These are phyloP conservation scores for Hypercompe scribonia DNA, from an alignment of 2,888 invertebrate species.

Conservation along the genomic window DNA sequence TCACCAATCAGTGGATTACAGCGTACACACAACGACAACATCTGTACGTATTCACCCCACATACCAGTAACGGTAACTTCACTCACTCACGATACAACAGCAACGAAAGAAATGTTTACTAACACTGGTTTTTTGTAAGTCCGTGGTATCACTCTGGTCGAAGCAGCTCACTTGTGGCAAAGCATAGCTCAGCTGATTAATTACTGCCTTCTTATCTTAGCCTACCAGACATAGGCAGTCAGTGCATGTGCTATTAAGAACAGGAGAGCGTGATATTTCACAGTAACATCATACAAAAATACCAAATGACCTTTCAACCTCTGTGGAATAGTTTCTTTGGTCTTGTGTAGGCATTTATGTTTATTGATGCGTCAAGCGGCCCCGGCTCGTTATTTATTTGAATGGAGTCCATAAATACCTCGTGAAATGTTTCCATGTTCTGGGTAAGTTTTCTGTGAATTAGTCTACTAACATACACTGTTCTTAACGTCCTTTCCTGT, in stretches of 20 bases:
- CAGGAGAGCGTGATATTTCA: constrained; percentile 22
- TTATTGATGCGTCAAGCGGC: constrained; percentile 49
- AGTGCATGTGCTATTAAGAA: constrained; percentile 3
- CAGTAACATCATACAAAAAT: constrained; percentile 36
- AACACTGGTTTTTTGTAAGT: background rate
- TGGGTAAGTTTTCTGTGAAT: background rate
- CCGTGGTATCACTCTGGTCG: too few relatives aligned
- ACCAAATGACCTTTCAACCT: constrained; percentile 48
- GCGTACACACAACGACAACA: too few relatives aligned
- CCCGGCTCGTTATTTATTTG: constrained; percentile 49
- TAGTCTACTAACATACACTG: background rate
- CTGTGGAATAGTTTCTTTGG: constrained; percentile 35
- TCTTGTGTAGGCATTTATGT: constrained; percentile 48
- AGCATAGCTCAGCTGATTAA: background rate
- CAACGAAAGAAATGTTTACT: background rate
- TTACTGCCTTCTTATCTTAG: background rate
- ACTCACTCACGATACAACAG: background rate
- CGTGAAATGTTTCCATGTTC: constrained; percentile 34
- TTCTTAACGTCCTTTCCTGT: background rate
- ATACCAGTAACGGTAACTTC: too few relatives aligned
- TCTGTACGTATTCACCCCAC: too few relatives aligned
- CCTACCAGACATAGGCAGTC: background rate
- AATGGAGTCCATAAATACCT: constrained; percentile 49
- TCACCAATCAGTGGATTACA: too few relatives aligned
- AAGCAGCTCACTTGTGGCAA: too few relatives aligned